Base-by-base conservation (phyloP, 37 sponge, comb jelly and placozoan species). In the Halichondria panicea region DNA sequence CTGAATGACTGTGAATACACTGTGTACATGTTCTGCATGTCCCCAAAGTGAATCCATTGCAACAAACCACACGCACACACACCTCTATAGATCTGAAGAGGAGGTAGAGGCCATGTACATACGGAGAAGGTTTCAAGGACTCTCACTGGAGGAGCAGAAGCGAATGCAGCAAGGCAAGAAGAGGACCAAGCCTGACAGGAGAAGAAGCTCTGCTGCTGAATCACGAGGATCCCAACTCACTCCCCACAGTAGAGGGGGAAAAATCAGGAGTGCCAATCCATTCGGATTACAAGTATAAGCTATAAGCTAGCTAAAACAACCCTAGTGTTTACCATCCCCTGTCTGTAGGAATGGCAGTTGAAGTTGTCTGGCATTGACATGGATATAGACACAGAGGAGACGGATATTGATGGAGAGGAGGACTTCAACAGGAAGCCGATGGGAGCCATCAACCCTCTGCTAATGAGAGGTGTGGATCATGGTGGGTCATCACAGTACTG, bases 281-380 rank as follows among this genome's bases (percentile, higher is more conserved):
- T 77, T 64, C 65, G 66, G 77, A 42, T 55, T 77, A 4, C 77
- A 77, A 55, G 77, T 77, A 5, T 40, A 35, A 19, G 19, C 7
- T 24, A 59, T 8, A 11, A 22, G 28, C 21, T 25, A 64, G 39
- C 36, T 30, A 59, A 9, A 25, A 21, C 25, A 59, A 21, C n/a
- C 7, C 12, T n/a, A 18, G 50, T 25, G 27, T 27, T 27, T 7
- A n/a, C 6, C 27, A 58, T 25, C 7, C 60, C n/a, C 60, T 25
- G 60, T n/a, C 60, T 58, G 60, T 1, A 75, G 75, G 75, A 75
- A 19, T 75, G 75, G 75, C 75, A 75, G 63, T 19, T 75, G 46
- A 36, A 37, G 40, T n/a, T 72, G 56, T 37, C 71, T 42, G 75
- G 75, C 3, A 75, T 75, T 27, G 71, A 70, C 13, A 19, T 43